Percentiles rank a stretch among this genome's conserved stretches.
Conservation (phyloP, 2,797 vertebrate species). For the Sebastes matsubarae region DNA sequence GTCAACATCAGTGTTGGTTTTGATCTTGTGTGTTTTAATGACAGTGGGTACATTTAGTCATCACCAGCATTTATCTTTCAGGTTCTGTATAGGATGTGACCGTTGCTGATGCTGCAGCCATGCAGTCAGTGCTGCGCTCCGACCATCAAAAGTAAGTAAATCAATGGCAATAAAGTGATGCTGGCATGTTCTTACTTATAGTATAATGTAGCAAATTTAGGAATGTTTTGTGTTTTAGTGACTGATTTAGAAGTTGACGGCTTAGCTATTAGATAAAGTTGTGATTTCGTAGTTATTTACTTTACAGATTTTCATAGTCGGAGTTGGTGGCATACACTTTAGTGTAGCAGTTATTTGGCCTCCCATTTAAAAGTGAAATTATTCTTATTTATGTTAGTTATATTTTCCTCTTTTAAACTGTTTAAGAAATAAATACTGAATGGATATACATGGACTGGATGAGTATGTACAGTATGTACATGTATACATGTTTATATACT, state of each 20-base stretch:
- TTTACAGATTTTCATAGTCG: not conserved
- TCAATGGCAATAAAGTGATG: not conserved
- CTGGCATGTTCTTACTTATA: not conserved
- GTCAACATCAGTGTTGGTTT: not conserved
- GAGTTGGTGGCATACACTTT: not conserved
- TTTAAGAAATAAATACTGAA: not conserved
- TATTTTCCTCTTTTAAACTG: not conserved
- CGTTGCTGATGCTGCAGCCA: conserved; percentile 5
- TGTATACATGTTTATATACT: no score
- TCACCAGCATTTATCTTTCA: not conserved
- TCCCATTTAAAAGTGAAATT: not conserved
- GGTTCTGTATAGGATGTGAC: conserved; percentile 10
- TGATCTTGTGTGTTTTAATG: not conserved
- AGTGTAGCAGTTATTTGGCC: not conserved
- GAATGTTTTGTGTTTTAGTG: not conserved
- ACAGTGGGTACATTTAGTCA: not conserved
- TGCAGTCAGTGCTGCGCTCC: conserved; percentile 38
- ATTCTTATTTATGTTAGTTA: not conserved
- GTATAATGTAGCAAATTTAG: not conserved
- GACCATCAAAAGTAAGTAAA: conserved; percentile 58
- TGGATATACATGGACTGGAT: no score
- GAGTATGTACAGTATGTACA: no score
- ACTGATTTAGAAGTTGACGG: not conserved
- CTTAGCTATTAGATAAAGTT: not conserved
- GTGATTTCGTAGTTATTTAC: not conserved